A percentile compares a stretch with the other conserved stretches of the same genome.
Evolutionary conservation across 1,140 invertebrate species (phyloP).

Genomic region (Cepaea nemoralis): DNA sequence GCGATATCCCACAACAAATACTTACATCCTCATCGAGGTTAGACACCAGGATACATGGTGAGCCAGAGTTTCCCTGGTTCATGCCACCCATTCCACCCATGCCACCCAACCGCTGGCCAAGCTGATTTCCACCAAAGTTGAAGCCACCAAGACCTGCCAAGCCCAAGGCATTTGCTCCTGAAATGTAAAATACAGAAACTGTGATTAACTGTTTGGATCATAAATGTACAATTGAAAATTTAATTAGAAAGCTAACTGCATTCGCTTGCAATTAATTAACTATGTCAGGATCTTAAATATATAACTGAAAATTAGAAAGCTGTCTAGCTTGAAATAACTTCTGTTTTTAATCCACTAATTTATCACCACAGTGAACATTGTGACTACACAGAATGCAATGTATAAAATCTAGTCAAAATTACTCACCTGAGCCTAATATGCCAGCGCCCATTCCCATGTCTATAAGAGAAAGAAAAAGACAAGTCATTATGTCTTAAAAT

Average conservation of each 20-base stretch:
- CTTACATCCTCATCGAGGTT: constrained; percentile 74
- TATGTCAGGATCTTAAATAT: no score
- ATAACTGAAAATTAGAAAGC: no score
- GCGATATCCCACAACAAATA: no score
- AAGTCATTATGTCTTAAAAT: no score
- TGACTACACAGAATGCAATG: no score
- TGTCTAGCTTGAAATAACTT: no score
- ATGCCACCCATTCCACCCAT: constrained; percentile 10
- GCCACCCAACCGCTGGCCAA: constrained; percentile 25
- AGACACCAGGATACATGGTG: constrained; percentile 70
- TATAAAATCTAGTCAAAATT: background rate
- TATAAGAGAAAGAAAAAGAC: background rate
- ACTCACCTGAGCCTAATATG: constrained; percentile 40
- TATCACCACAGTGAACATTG: no score
- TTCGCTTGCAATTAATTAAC: no score
- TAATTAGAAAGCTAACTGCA: no score
- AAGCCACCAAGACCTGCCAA: constrained; percentile 25
- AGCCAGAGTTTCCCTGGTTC: background rate
- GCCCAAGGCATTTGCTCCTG: constrained; percentile 29
- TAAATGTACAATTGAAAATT: no score
- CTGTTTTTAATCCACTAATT: no score
- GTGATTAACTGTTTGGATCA: background rate
- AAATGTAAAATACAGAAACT: background rate
- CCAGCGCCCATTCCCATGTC: constrained; percentile 40
- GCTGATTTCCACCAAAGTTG: constrained; percentile 31